A percentile compares a stretch with the other conserved stretches of the same genome.
Evolutionary conservation across 2,888 invertebrate species (phyloP).

Genomic region (Tyria jacobaeae): DNA sequence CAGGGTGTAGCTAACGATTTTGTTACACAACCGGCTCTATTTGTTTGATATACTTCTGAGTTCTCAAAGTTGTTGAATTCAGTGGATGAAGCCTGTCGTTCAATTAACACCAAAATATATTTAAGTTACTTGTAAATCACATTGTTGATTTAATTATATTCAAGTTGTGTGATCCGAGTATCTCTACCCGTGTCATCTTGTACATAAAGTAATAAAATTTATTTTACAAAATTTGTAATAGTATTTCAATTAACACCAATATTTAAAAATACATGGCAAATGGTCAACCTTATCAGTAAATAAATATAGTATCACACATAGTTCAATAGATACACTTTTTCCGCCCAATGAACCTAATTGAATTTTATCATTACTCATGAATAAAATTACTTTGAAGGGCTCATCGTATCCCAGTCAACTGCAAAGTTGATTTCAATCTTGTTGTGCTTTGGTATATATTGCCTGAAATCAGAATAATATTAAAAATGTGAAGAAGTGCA

Average conservation of each 20-base stretch:
- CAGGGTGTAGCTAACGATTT: slow-evolving; percentile 14
- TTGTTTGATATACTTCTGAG: slow-evolving; percentile 7
- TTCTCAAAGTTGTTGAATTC: slow-evolving; percentile 17
- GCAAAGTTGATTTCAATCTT: slow-evolving; percentile 90
- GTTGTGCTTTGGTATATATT: slow-evolving; percentile 87
- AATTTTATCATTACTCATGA: background rate
- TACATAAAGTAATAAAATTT: slow-evolving; percentile 85
- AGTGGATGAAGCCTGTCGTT: slow-evolving; percentile 43
- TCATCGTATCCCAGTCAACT: slow-evolving; percentile 84
- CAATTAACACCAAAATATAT: slow-evolving; percentile 32
- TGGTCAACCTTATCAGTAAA: background rate
- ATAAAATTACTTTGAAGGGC: slow-evolving; percentile 24
- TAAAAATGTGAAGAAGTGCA: background rate
- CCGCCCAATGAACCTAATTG: background rate
- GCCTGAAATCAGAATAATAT: slow-evolving; percentile 74
- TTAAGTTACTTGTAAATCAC: slow-evolving; percentile 52
- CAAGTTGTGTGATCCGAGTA: slow-evolving; percentile 73
- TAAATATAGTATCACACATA: slow-evolving; percentile 4
- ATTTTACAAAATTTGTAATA: slow-evolving; percentile 59
- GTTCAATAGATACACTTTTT: background rate
- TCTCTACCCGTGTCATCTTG: slow-evolving; percentile 76
- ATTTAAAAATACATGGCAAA: slow-evolving; percentile 1
- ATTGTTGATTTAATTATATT: slow-evolving; percentile 69
- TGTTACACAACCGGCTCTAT: background rate
- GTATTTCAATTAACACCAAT: slow-evolving; percentile 52